phyloP scores from a whole-genome alignment of 2,888 invertebrate species.

The Hecatera dysodea region DNA sequence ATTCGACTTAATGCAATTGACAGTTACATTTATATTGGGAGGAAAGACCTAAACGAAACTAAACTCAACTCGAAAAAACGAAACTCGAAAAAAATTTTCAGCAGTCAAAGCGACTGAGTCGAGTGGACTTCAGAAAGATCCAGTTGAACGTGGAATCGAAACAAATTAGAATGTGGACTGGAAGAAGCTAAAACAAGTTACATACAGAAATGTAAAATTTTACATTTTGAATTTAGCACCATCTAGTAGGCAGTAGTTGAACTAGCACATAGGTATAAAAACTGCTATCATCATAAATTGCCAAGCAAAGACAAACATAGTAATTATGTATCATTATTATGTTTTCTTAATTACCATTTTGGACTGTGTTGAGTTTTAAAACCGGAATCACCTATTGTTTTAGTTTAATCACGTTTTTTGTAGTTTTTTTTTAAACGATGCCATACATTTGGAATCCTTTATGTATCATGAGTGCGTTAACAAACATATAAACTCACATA shows the following conservation, averaged over 20 bases:
- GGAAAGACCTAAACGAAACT: no score
- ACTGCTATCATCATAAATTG: background rate
- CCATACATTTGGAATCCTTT: no score
- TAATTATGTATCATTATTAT: background rate
- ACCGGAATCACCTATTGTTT: background rate
- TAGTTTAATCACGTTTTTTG: background rate
- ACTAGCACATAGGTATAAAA: background rate
- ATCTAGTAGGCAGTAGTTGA: background rate
- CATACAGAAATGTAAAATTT: background rate
- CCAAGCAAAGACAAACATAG: background rate
- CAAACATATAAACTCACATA: no score
- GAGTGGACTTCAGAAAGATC: background rate
- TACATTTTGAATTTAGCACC: constrained; percentile 4
- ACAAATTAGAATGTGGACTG: background rate
- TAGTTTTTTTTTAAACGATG: background rate
- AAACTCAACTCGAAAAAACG: no score
- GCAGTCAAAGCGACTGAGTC: background rate
- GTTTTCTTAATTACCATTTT: background rate
- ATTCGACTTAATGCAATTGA: background rate
- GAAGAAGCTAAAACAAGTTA: background rate
- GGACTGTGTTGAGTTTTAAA: background rate
- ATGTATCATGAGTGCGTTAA: no score
- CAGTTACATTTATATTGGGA: no score
- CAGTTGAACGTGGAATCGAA: background rate
- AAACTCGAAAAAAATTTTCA: no score